Percentiles rank a stretch among this genome's conserved stretches.
These are phyloP conservation scores for Hippoglossus hippoglossus DNA, from an alignment of 2,797 vertebrate species.

Conservation along the genomic window DNA sequence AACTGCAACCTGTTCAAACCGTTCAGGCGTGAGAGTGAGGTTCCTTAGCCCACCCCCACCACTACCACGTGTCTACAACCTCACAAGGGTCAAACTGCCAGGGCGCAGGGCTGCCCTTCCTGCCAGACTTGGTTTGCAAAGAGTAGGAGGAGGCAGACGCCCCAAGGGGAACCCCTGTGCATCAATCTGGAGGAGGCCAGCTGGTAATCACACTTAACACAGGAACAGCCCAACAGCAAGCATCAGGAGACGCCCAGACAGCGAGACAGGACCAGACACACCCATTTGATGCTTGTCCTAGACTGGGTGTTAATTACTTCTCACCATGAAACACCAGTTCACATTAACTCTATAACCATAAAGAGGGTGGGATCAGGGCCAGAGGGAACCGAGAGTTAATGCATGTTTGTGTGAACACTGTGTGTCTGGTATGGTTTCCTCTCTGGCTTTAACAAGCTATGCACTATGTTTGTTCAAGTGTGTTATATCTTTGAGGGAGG, in stretches of 20 bases:
- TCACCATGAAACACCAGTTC: slow-evolving; percentile 67
- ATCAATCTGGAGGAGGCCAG: slow-evolving; percentile 74
- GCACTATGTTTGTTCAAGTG: slow-evolving; percentile 47
- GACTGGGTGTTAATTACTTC: slow-evolving; percentile 77
- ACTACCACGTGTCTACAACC: slow-evolving; percentile 55
- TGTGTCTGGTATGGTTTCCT: slow-evolving; percentile 33
- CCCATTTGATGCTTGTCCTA: slow-evolving; percentile 54
- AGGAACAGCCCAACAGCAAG: slow-evolving; percentile 58
- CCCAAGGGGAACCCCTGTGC: slow-evolving; percentile 58
- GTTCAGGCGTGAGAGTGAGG: slow-evolving; percentile 51
- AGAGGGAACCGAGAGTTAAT: slow-evolving; percentile 30
- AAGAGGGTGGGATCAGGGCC: slow-evolving; percentile 52
- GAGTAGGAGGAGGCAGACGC: slow-evolving; percentile 56
- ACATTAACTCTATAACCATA: slow-evolving; percentile 64
- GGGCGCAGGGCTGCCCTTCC: slow-evolving; percentile 58
- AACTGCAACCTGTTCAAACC: slow-evolving; percentile 75
- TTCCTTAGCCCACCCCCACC: slow-evolving; percentile 11
- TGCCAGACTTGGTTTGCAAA: slow-evolving; percentile 74
- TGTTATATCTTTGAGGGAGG: slow-evolving; percentile 46
- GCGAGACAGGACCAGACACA: slow-evolving; percentile 52
- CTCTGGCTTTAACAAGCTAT: slow-evolving; percentile 43
- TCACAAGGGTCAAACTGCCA: slow-evolving; percentile 70
- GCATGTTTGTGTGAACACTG: slow-evolving; percentile 30
- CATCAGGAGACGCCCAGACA: slow-evolving; percentile 50
- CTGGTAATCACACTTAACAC: slow-evolving; percentile 79